Percentiles rank a stretch among this genome's conserved stretches.
Conservation (phyloP, 2,113 vertebrate genomes). For the Deroptyus accipitrinus region DNA sequence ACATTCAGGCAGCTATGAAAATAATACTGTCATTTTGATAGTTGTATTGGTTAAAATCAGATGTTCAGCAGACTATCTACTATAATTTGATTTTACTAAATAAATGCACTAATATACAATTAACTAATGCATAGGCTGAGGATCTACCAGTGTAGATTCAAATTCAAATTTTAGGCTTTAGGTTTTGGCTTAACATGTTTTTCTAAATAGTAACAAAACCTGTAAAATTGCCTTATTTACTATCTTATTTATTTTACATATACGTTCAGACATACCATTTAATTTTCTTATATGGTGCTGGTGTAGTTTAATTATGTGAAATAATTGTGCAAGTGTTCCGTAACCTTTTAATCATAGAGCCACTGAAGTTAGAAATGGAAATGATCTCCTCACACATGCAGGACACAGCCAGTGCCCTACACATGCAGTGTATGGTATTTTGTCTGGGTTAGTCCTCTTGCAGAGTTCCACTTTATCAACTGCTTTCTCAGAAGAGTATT, state of each 20-base stretch:
- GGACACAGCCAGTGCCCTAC: background rate
- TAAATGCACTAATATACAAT: conserved; percentile 34
- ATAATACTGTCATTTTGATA: conserved; percentile 45
- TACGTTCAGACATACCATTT: background rate
- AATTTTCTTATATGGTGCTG: background rate
- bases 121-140: background rate
- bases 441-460: background rate
- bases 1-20: conserved; percentile 36
- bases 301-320: background rate
- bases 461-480: background rate
- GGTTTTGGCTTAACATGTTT: conserved; percentile 40
- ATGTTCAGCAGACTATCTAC: conserved; percentile 1
- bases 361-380: background rate
- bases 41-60: conserved; percentile 38
- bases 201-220: conserved; percentile 42
- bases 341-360: background rate
- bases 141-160: background rate
- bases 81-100: conserved; percentile 54
- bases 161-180: background rate
- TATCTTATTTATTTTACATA: background rate
- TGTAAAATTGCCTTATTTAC: conserved; percentile 35
- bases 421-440: background rate
- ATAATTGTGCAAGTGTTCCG: background rate
- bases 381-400: background rate
- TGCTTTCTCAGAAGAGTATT: background rate